Conservation (phyloP, 2,888 invertebrate species). For the Onthophagus sagittarius region DNA sequence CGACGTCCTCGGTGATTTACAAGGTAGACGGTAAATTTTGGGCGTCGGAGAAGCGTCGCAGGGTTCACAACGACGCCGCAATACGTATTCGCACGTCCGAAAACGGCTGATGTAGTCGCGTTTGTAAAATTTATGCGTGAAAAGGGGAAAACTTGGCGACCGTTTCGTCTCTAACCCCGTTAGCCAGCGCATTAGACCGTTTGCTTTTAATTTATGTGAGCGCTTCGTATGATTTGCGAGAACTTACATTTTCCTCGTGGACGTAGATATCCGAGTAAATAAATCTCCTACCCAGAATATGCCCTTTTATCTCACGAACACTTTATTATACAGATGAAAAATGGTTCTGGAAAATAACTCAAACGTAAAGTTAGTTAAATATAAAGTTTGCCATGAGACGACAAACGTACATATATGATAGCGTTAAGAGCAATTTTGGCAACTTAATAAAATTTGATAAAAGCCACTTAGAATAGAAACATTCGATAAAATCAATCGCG, state of each 20-base stretch:
- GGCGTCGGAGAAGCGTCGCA: background rate
- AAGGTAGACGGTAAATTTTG: constrained; percentile 5
- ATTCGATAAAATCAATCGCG: background rate
- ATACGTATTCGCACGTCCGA: constrained; percentile 10
- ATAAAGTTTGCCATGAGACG: too few relatives aligned
- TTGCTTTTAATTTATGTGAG: background rate
- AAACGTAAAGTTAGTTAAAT: background rate
- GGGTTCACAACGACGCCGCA: background rate
- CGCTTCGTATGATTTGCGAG: background rate
- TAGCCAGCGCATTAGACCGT: background rate
- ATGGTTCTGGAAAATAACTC: background rate
- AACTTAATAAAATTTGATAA: background rate
- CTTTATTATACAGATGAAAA: background rate
- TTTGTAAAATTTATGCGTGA: background rate
- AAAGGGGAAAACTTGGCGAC: constrained; percentile 10
- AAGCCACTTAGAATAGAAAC: background rate
- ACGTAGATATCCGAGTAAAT: background rate
- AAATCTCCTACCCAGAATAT: background rate
- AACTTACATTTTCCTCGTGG: background rate
- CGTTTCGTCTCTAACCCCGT: background rate
- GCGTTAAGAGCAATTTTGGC: background rate
- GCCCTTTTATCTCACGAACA: background rate
- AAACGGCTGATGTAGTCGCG: background rate
- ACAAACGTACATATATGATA: background rate
- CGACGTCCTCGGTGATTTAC: constrained; percentile 8